Base-by-base conservation (phyloP, 30 jellyfish, hydroid and myxozoan genomes). In the Aurelia sp. region DNA sequence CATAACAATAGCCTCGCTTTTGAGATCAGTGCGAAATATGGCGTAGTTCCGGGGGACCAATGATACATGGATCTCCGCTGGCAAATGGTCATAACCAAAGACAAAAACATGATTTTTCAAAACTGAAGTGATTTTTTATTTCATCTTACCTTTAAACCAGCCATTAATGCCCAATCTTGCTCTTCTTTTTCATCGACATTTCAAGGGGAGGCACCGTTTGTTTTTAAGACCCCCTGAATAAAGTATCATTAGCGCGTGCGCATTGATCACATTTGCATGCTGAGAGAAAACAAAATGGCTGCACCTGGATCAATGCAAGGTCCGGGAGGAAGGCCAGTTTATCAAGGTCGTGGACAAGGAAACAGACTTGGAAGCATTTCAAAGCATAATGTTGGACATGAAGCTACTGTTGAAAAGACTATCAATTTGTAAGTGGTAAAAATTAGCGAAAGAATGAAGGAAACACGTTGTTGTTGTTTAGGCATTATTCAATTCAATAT, bases 311-410 rank as follows among this genome's bases (percentile, higher is more conserved):
- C 55, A 44, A 44, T 44, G 55, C 55, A 44, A 44, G 68, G 86
- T 84, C 61, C 73, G 53, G 76, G 62, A 57, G 83, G 83, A 55
- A 65, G 91, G 55, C 55, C 55, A n/a, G 30, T 74, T 3, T 69
- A 74, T 74, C 79, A 74, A 58, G 64, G 51, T 35, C 78, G 91
- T 16, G 58, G 50, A 33, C 71, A 72, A 17, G 79, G 62, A 62
- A 68, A 71, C 37, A 86, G 93, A 21, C 75, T 74, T 8, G 93
- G 93, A 60, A 72, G 87, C 82, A 84, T 84, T 71, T 3, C 93
- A 41, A 84, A 64, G 67, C 93, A 84, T 62, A 51, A 44, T 21
- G 68, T 47, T 31, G 88, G 87, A 2, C 88, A 84, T 19, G 93
- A 84, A 9, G 85, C 84, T 35, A 27, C 87, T 2, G 87, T 84